Evolutionary conservation across 2,113 vertebrate species (phyloP), one percentile per base, ranked within the genome.

Genomic region (Neodon shergylaensis): DNA sequence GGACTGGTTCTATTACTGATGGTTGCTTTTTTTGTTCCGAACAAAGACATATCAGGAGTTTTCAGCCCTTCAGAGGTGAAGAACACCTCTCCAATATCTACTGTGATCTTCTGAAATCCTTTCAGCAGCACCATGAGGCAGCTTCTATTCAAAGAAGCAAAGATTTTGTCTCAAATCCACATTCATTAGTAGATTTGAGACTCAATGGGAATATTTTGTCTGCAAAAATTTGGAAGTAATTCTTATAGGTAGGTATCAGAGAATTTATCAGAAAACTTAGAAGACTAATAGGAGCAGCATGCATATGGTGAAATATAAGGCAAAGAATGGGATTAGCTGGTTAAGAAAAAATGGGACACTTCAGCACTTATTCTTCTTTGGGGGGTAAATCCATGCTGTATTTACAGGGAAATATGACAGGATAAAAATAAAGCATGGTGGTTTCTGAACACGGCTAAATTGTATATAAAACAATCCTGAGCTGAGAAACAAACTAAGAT

Each of bases 161-260:
- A 78, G 13, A 5, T 68, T 21, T n/a, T 72, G 66, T 7, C 5
- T 73, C 4, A 3, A 74, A 12, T 85, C n/a, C 63, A 44, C 3
- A 28, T 78, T 96, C 22, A 76, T 76, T 86, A 54, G 10, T 39
- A 88, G 44, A 26, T 84, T 49, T 65, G 33, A 96, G 86, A 95
- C 58, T 77, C 88, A 90, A 36, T 11, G 24, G 13, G 76, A 65
- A 28, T 21, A 2, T 66, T 63, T 88, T 77, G 77, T 13, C n/a
- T 21, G 70, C 21, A 21, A 87, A 86, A 94, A 76, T 26, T 77
- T 3, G 13, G 72, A 74, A 83, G 3, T 28, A 39, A 47, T 36
- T 65, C 47, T 89, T 42, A 87, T 6, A 79, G 5, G 17, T 54
- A 22, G 36, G 54, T 65, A 66, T 63, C 31, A 85, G 58, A 49